A percentile compares a stretch with the other conserved stretches of the same genome.
Conservation (phyloP, 2,113 vertebrate species). For the Monopterus albus region DNA sequence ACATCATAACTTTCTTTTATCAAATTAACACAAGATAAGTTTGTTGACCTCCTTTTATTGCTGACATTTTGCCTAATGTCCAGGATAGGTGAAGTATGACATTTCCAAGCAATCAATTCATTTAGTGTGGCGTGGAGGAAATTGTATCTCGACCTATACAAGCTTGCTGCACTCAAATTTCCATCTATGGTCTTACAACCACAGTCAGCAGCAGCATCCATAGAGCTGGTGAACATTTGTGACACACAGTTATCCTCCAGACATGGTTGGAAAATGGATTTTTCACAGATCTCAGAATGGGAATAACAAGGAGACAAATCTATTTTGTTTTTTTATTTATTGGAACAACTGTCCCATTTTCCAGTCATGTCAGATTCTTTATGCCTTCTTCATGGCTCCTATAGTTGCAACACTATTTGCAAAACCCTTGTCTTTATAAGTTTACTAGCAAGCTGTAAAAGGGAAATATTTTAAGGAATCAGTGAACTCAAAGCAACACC, state of each 20-base stretch:
- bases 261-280: conserved; percentile 67
- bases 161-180: conserved; percentile 32
- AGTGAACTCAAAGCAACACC: neutral
- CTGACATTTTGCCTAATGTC: neutral
- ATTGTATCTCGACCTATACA: conserved; percentile 31
- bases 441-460: neutral
- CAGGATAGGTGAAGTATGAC: neutral
- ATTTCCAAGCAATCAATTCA: conserved; percentile 26
- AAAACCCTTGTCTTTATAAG: conserved; percentile 10
- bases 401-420: conserved; percentile 16
- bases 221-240: conserved; percentile 34
- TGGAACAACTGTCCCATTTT: conserved; percentile 39
- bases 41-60: neutral
- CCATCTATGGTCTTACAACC: conserved; percentile 17
- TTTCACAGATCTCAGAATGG: conserved; percentile 54
- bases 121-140: conserved; percentile 30
- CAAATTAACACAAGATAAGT: conserved; percentile 3
- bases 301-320: conserved; percentile 67
- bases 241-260: conserved; percentile 66
- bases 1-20: conserved; percentile 3
- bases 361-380: conserved; percentile 26
- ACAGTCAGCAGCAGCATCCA: conserved; percentile 20
- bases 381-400: conserved; percentile 9
- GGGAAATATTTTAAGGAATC: neutral
- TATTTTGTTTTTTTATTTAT: conserved; percentile 61